Percentiles rank a stretch among this genome's conserved stretches.
These are phyloP conservation scores for Hedychridium roseum DNA, from an alignment of 2,888 invertebrate species.

Conservation along the genomic window DNA sequence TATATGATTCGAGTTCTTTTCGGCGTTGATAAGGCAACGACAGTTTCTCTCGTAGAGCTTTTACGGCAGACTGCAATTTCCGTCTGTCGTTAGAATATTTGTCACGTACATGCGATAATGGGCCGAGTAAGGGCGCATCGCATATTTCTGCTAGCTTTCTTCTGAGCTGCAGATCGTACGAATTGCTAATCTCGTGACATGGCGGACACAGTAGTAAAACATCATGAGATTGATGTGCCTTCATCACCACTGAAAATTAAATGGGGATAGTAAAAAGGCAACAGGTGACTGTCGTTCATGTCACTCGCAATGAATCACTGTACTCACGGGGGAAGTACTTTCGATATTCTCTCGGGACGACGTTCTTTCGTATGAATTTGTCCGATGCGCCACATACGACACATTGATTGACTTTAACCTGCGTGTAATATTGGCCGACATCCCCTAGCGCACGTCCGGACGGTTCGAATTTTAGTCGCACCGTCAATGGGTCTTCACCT, in stretches of 20 bases:
- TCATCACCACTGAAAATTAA: slow-evolving; percentile 70
- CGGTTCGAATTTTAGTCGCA: slow-evolving; percentile 80
- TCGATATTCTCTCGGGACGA: slow-evolving; percentile 85
- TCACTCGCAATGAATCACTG: neutral
- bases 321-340: slow-evolving; percentile 75
- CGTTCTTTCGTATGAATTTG: slow-evolving; percentile 78
- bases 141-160: slow-evolving; percentile 69
- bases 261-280: neutral
- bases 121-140: slow-evolving; percentile 70
- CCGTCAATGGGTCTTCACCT: slow-evolving; percentile 69
- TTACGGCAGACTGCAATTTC: slow-evolving; percentile 69
- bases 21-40: slow-evolving; percentile 45
- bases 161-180: slow-evolving; percentile 70
- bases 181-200: slow-evolving; percentile 78
- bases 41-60: slow-evolving; percentile 65
- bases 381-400: slow-evolving; percentile 79
- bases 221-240: slow-evolving; percentile 84
- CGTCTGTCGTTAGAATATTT: slow-evolving; percentile 59
- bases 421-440: slow-evolving; percentile 77
- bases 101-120: slow-evolving; percentile 40
- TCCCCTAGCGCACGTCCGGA: slow-evolving; percentile 76
- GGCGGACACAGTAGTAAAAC: slow-evolving; percentile 75
- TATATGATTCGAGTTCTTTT: slow-evolving; percentile 47
- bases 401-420: slow-evolving; percentile 77
- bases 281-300: neutral